phyloP scores from a whole-genome alignment of 2,113 vertebrate genomes.

The Corythornis madagascariensis region DNA sequence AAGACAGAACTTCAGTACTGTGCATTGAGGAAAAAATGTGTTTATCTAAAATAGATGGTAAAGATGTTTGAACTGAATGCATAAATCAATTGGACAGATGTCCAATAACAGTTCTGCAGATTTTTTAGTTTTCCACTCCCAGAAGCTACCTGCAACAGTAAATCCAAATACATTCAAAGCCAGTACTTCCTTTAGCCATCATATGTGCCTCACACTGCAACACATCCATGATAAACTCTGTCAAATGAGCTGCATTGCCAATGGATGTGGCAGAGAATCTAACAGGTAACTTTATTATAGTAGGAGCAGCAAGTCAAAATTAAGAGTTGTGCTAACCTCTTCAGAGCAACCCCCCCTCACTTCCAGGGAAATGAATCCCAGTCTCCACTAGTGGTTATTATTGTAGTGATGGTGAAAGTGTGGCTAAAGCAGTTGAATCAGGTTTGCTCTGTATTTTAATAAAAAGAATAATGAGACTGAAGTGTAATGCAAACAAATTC shows the following conservation, averaged over 20 bases:
- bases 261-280: not conserved
- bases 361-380: not conserved
- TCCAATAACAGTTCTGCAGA: not conserved
- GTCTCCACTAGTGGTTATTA: not conserved
- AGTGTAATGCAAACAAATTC: not conserved
- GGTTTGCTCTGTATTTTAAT: not conserved
- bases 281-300: not conserved
- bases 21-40: not conserved
- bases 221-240: not conserved
- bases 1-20: not conserved
- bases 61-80: not conserved
- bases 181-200: not conserved
- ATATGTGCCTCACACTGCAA: not conserved
- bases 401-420: not conserved
- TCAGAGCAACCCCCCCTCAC: not conserved
- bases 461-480: not conserved
- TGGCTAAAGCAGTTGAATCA: not conserved
- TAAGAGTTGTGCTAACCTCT: not conserved
- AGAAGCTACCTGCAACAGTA: not conserved
- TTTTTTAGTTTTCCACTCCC: not conserved
- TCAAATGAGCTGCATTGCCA: not conserved
- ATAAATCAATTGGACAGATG: not conserved
- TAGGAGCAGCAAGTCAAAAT: conserved; percentile 8
- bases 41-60: not conserved
- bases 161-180: not conserved